Percentiles rank a stretch among this genome's conserved stretches.
These are phyloP conservation scores for Noctua janthe DNA, from an alignment of 2,888 invertebrate species.

Conservation along the genomic window DNA sequence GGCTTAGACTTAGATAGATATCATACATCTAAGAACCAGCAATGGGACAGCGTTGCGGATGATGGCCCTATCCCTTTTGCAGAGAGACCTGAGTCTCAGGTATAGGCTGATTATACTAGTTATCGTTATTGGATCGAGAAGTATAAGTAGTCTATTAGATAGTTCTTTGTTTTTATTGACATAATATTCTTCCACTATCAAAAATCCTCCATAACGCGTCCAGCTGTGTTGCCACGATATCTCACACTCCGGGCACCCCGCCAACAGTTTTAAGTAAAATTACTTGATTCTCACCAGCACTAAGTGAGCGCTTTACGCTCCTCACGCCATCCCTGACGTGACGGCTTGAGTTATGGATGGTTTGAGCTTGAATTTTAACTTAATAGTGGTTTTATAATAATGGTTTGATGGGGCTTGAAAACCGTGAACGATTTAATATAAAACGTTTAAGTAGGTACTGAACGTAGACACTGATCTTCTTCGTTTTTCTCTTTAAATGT, in stretches of 20 bases:
- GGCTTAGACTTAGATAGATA: neutral
- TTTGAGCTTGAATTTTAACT: constrained; percentile 14
- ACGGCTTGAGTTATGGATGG: constrained; percentile 46
- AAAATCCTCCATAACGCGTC: neutral
- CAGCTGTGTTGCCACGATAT: constrained; percentile 51
- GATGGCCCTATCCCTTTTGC: neutral
- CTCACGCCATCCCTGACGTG: constrained; percentile 20
- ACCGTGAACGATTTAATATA: constrained; percentile 27
- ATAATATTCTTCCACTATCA: neutral
- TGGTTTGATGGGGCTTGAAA: neutral
- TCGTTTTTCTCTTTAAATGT: neutral
- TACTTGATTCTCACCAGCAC: constrained; percentile 49
- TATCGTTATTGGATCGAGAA: neutral
- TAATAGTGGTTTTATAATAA: constrained; percentile 30
- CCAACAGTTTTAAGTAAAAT: constrained; percentile 54
- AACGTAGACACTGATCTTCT: neutral
- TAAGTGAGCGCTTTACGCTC: constrained; percentile 44
- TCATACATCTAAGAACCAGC: neutral
- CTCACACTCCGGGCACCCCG: constrained; percentile 45
- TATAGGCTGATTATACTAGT: neutral
- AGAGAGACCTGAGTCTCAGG: neutral
- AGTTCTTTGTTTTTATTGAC: neutral
- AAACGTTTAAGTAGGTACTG: constrained; percentile 5
- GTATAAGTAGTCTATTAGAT: neutral
- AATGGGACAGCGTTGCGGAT: neutral